Base-by-base conservation (phyloP, 2,888 invertebrate genomes). In the Cheilosia pagana region DNA sequence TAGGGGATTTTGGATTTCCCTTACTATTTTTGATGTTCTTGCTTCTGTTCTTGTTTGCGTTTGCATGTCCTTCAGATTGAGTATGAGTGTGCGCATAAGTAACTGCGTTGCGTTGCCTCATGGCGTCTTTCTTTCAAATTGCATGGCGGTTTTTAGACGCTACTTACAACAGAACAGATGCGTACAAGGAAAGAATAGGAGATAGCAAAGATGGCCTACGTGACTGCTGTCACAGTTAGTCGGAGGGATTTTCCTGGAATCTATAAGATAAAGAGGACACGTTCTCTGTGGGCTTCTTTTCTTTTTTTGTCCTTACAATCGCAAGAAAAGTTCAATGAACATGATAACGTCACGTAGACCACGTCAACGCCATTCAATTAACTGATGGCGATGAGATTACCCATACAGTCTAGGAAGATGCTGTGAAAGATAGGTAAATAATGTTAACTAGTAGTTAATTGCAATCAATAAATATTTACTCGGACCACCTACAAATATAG, bases 181-280 rank as follows among this genome's bases (percentile, higher is more conserved):
- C 52, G 14, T 21, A 31, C 41, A 62, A 31, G 21, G 52, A 12
- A 50, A 19, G 16, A 71, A 8, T n/a, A 19, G 6, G 8, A n/a
- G 39, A 60, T 28, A 19, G 41, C 19, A n/a, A 21, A 31, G 31
- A 62, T 28, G 52, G 52, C n/a, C 31, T 71, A 72, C 72, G 72
- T 72, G 62, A 52, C 50, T 16, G 1, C 19, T 48, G 62, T 53
- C 72, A 72, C 31, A 12, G 52, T 25, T 23, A 12, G 52, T 25
- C 31, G 35, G 19, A 28, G 12, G n/a, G 21, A 43, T 59, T 57
- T 59, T 59, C 31, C 25, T 10, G 21, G 57, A 60, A 41, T 43
- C 1, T 0, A 25, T 14, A 25, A 4, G 25, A 12, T 43, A 16
- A 16, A 25, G 16, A 28, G 19, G 60, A 62, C 45, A 45, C 28